phyloP scores from a whole-genome alignment of 2,888 invertebrate genomes.

The Acleris cristana region DNA sequence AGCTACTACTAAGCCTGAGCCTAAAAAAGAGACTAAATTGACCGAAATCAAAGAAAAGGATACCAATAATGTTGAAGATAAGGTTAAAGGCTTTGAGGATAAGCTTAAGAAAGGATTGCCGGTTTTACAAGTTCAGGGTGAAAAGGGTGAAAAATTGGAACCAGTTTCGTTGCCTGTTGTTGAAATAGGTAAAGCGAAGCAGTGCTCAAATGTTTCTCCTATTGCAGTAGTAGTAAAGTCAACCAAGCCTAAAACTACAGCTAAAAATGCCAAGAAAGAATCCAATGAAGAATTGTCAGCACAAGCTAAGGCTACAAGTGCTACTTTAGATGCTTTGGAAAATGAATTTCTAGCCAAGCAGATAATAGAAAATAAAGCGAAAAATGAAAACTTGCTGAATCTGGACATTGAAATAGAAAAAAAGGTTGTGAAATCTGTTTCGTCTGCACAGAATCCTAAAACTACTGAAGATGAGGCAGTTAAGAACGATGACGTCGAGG shows the following conservation, averaged over 20 bases:
- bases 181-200: constrained; percentile 74
- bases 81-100: constrained; percentile 35
- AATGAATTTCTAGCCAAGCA: constrained; percentile 67
- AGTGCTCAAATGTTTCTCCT: constrained; percentile 63
- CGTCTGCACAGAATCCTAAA: neutral
- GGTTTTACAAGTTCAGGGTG: constrained; percentile 33
- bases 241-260: constrained; percentile 53
- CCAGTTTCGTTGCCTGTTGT: constrained; percentile 46
- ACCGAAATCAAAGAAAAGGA: constrained; percentile 77
- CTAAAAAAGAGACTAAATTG: constrained; percentile 64
- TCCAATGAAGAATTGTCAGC: constrained; percentile 52
- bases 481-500: constrained; percentile 8
- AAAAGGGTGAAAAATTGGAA: constrained; percentile 41
- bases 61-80: constrained; percentile 40
- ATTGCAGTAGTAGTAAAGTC: constrained; percentile 72
- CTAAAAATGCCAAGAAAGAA: constrained; percentile 44
- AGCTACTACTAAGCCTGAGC: constrained; percentile 68
- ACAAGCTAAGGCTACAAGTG: constrained; percentile 63
- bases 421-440: constrained; percentile 13
- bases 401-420: constrained; percentile 55
- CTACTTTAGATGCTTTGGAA: constrained; percentile 72
- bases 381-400: constrained; percentile 70
- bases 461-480: constrained; percentile 2
- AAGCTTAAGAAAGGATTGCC: constrained; percentile 32
- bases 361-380: constrained; percentile 57